These are phyloP conservation scores for Phyto melanocephala DNA, from an alignment of 2,888 invertebrate species.

Conservation along the genomic window DNA sequence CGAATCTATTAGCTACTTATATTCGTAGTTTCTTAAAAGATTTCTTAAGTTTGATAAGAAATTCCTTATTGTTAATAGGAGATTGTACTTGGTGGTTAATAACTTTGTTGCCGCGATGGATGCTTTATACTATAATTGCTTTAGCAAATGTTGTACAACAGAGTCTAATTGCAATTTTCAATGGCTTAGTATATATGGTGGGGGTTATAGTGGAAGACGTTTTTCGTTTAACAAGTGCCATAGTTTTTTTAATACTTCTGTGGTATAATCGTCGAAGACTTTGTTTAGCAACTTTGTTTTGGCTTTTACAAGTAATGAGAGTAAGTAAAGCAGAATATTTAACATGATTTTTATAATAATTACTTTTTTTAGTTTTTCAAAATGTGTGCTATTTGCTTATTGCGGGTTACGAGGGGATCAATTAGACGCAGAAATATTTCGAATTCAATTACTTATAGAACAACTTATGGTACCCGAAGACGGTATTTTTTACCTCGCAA, in stretches of 20 bases:
- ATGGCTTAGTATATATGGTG: constrained; percentile 30
- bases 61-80: constrained; percentile 66
- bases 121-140: constrained; percentile 46
- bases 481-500: constrained; percentile 24
- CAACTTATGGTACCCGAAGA: neutral
- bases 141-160: constrained; percentile 62
- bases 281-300: neutral
- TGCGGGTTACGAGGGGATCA: neutral
- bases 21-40: constrained; percentile 54
- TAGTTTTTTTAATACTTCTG: constrained; percentile 58
- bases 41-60: constrained; percentile 50
- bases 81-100: constrained; percentile 66
- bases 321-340: too few species aligned
- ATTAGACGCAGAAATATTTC: constrained; percentile 13
- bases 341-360: too few species aligned
- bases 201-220: constrained; percentile 63
- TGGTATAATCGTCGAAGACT: constrained; percentile 57
- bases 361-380: constrained; percentile 36
- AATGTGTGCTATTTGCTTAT: neutral
- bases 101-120: constrained; percentile 64
- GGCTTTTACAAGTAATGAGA: constrained; percentile 15
- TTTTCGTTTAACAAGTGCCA: constrained; percentile 65
- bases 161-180: constrained; percentile 50
- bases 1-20: constrained; percentile 65
- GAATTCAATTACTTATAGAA: neutral